Conservation (phyloP, 2,113 vertebrate species). For the Struthio camelus region DNA sequence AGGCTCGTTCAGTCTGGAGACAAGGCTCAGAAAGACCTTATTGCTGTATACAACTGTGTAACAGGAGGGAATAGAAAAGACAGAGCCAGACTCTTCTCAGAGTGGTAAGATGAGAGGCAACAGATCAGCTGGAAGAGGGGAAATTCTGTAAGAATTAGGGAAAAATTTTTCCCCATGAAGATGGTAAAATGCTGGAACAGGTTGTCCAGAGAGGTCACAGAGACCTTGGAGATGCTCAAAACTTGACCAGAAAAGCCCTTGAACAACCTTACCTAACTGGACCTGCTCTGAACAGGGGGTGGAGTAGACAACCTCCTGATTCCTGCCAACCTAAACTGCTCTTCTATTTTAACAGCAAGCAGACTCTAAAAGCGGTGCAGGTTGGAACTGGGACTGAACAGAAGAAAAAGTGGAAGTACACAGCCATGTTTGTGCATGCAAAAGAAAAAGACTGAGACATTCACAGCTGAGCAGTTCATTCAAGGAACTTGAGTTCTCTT, state of each 20-base stretch:
- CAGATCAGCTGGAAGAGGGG: too few relatives aligned
- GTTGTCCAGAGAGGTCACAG: fast-evolving
- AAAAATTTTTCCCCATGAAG: too few relatives aligned
- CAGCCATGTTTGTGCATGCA: background rate
- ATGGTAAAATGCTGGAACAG: background rate
- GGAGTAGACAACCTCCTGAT: background rate
- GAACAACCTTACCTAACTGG: background rate
- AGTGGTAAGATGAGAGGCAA: too few relatives aligned
- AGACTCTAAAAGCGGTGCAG: background rate
- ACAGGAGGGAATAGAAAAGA: too few relatives aligned
- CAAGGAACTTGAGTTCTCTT: background rate
- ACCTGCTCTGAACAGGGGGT: background rate
- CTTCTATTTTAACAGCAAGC: background rate
- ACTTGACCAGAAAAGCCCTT: background rate
- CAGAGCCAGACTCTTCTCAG: too few relatives aligned
- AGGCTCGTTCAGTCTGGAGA: too few relatives aligned
- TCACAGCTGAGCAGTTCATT: background rate
- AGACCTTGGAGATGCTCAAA: background rate
- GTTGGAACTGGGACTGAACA: background rate
- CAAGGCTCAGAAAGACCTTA: too few relatives aligned
- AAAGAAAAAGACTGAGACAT: background rate
- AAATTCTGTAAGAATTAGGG: too few relatives aligned
- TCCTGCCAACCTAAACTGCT: background rate
- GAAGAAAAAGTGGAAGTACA: background rate
- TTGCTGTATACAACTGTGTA: too few relatives aligned